Evolutionary conservation across 2,113 vertebrate genomes (phyloP).

Genomic region (Hyaena hyaena): DNA sequence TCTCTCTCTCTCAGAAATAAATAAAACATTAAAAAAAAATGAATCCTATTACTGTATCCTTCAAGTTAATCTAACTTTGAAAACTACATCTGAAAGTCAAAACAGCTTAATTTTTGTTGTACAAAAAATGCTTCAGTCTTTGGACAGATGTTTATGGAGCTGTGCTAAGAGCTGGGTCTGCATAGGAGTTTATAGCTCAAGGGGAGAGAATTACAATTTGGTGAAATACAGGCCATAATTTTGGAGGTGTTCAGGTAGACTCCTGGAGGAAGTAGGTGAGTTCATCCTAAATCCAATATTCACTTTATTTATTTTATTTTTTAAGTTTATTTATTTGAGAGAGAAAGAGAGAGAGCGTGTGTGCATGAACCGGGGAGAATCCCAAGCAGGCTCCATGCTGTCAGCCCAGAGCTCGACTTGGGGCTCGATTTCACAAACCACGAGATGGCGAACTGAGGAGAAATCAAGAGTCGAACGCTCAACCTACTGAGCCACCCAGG

Average conservation of each 20-base stretch:
- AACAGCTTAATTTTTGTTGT: background rate
- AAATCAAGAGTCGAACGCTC: no score
- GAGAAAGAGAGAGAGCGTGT: no score
- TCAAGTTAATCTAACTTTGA: background rate
- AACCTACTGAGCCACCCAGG: no score
- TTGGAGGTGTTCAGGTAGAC: background rate
- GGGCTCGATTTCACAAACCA: no score
- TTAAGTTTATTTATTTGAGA: no score
- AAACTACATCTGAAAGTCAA: background rate
- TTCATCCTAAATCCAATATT: background rate
- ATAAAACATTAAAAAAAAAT: no score
- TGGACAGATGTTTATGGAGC: background rate
- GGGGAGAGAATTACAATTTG: background rate
- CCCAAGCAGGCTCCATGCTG: no score
- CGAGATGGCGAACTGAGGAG: no score
- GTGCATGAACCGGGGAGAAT: no score
- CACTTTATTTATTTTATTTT: background rate
- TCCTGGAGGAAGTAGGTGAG: background rate
- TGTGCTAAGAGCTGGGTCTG: background rate
- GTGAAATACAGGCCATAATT: background rate
- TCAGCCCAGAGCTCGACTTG: no score
- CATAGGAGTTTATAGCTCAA: background rate
- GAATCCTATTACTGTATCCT: background rate
- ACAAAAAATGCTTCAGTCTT: background rate
- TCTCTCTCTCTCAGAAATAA: no score